These are phyloP conservation scores for Amblyopsis rosae DNA, from an alignment of 2,113 vertebrate genomes.

Conservation along the genomic window DNA sequence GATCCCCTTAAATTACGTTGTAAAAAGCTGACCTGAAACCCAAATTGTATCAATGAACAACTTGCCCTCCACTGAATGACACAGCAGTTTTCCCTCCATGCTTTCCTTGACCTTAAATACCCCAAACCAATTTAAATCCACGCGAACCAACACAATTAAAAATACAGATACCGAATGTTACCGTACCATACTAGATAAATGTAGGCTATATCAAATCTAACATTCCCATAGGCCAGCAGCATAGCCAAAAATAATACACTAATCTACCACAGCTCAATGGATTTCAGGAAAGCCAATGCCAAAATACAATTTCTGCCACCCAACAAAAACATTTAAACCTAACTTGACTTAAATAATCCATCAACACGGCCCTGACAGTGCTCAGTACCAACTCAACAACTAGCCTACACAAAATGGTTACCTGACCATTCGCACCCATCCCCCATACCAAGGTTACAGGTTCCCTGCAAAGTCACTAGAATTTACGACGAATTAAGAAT, in stretches of 20 bases:
- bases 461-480: slow-evolving; percentile 67
- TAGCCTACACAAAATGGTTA: slow-evolving; percentile 46
- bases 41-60: background rate
- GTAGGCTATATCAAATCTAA: background rate
- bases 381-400: background rate
- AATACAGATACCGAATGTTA: too few species aligned
- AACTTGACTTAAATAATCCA: background rate
- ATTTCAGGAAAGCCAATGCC: background rate
- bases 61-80: slow-evolving; percentile 58
- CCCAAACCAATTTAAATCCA: background rate
- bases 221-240: background rate
- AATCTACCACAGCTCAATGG: background rate
- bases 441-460: slow-evolving; percentile 79
- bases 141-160: background rate
- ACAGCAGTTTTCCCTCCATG: slow-evolving; percentile 56
- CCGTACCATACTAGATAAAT: background rate
- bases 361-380: background rate
- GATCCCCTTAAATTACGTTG: background rate
- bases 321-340: background rate
- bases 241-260: background rate
- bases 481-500: slow-evolving; percentile 3
- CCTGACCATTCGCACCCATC: slow-evolving; percentile 68
- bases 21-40: background rate
- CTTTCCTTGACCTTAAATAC: background rate
- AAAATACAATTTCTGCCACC: background rate